Evolutionary conservation across 2,113 vertebrate species (phyloP).

Genomic region (Dasyprocta punctata): DNA sequence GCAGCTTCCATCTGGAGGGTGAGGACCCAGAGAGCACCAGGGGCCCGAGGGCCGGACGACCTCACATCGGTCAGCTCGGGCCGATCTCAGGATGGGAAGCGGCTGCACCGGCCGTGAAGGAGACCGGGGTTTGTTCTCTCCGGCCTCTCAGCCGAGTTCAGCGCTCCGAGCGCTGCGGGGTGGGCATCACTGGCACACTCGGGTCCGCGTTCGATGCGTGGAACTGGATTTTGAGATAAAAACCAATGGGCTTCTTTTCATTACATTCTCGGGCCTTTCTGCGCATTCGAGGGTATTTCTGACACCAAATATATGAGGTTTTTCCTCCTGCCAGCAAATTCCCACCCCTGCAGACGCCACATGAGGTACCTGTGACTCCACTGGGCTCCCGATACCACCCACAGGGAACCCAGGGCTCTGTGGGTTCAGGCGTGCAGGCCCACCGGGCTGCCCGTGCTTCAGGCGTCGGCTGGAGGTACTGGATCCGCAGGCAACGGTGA

Average conservation of each 20-base stretch:
- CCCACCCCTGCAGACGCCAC: too few species aligned
- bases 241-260: neutral
- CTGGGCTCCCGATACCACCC: neutral
- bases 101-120: neutral
- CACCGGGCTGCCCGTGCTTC: neutral
- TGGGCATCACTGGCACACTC: fast-evolving
- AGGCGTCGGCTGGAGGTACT: too few species aligned
- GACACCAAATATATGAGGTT: neutral
- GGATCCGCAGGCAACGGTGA: neutral
- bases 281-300: neutral
- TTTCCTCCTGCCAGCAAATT: neutral
- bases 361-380: neutral
- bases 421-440: neutral
- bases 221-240: neutral
- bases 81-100: neutral
- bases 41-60: neutral
- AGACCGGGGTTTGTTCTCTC: neutral
- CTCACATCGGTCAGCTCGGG: neutral
- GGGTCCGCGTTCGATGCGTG: fast-evolving
- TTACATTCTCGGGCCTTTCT: neutral
- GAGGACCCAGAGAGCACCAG: neutral
- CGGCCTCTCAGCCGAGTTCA: neutral
- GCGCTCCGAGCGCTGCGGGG: neutral
- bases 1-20: neutral
- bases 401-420: neutral